Conservation (phyloP, 2,797 vertebrate species). For the Falco biarmicus region DNA sequence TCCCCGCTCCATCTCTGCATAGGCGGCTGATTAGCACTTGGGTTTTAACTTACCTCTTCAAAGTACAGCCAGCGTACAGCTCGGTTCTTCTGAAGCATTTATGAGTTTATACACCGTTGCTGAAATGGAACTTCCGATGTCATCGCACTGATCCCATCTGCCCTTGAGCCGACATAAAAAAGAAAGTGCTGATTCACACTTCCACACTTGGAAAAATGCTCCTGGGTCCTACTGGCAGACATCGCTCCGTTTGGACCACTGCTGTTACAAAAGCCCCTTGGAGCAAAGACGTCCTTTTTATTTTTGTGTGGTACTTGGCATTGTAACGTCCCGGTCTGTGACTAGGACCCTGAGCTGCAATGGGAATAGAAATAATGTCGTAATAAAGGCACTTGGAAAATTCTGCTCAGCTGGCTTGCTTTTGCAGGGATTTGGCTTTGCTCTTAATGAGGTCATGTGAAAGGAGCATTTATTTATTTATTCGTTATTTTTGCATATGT, state of each 20-base stretch:
- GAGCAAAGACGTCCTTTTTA: constrained; percentile 16
- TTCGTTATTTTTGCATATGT: constrained; percentile 43
- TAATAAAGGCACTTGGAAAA: constrained; percentile 41
- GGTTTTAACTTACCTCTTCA: constrained; percentile 55
- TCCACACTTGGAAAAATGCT: background rate
- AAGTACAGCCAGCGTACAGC: constrained; percentile 15
- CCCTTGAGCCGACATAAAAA: background rate
- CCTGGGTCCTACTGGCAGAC: background rate
- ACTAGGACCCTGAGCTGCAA: background rate
- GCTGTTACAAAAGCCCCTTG: background rate
- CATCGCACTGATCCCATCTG: constrained; percentile 1
- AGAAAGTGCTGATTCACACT: constrained; percentile 31
- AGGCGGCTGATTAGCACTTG: constrained; percentile 36
- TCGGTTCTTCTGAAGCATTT: constrained; percentile 15
- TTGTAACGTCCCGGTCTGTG: background rate
- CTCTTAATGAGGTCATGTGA: constrained; percentile 45
- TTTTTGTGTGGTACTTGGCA: background rate
- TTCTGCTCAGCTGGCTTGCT: constrained; percentile 53
- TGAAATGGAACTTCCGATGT: constrained; percentile 26
- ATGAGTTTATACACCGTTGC: background rate
- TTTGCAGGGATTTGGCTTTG: constrained; percentile 39
- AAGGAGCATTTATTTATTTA: constrained; percentile 53
- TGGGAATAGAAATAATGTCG: background rate
- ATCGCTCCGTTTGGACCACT: accelerated
- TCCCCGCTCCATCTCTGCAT: constrained; percentile 29